Evolutionary conservation across 2,113 vertebrate species (phyloP), one percentile per base, ranked within the genome.

Genomic region (Clupea harengus): DNA sequence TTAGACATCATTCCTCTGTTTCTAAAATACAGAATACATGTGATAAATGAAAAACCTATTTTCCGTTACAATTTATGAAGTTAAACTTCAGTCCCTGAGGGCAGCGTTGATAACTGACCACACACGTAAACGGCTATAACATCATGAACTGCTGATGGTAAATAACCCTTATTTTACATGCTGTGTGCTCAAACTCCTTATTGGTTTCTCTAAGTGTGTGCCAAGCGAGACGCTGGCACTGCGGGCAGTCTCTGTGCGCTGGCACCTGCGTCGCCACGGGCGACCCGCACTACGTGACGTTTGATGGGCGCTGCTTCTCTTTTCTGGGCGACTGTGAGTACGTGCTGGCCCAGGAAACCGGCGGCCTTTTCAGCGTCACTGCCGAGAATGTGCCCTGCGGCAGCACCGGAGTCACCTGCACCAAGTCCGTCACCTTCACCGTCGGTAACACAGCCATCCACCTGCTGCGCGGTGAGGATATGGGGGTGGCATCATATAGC

Each of bases 261-360:
- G 96, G 97, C 0, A 91, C 92, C n/a, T 99, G 98, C 17, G 90
- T 94, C n/a, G 97, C 96, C 0, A 97, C 95, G 0, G 98, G 98
- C 0, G 97, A 97, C 90, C 97, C 97, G 0, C 98, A 99, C 93
- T 98, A 99, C 10, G 90, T 98, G 91, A 97, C 96, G 0, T 98
- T 99, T 0, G 97, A 99, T 0, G 96, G 97, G 0, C 94, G 96
- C 82, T 89, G 90, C 50, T 96, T 95, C 94, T 96, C 96, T 84
- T 99, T 98, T 92, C 93, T 95, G 0, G 97, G 97, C 0, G 96
- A 96, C 94, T 99, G 97, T 60, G 96, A 98, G 89, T 99, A 99
- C 11, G 89, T 98, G 86, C 92, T 99, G 91, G 95, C 90, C 0
- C 94, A 94, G 0, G 97, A 98, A 89, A 88, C 39, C 3, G 2